Conservation (phyloP, 1,140 invertebrate species). For the Trigoniulus corallinus region DNA sequence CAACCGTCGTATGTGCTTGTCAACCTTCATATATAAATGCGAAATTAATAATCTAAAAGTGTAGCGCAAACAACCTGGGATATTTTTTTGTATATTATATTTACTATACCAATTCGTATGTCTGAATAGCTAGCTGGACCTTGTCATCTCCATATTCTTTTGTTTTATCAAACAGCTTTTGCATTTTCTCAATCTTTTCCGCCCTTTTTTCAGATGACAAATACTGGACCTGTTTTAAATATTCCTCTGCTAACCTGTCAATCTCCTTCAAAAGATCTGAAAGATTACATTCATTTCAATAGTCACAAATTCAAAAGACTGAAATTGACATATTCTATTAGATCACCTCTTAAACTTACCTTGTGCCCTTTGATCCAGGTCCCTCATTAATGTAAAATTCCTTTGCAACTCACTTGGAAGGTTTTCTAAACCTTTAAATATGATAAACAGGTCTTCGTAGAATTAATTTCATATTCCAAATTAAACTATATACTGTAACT, state of each 20-base stretch:
- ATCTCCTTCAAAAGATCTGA: constrained; percentile 75
- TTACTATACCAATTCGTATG: constrained; percentile 66
- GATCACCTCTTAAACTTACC: constrained; percentile 16
- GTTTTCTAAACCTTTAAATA: constrained; percentile 63
- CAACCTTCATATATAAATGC: constrained; percentile 37
- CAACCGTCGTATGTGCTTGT: constrained; percentile 88
- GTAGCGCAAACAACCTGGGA: too few relatives aligned
- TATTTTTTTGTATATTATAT: neutral
- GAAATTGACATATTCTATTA: neutral
- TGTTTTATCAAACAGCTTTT: constrained; percentile 71
- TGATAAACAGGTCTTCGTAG: constrained; percentile 4
- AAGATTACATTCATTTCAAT: neutral
- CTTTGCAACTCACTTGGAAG: constrained; percentile 83
- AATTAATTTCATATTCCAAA: neutral
- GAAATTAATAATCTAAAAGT: too few relatives aligned
- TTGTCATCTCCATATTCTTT: constrained; percentile 93
- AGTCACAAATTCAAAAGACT: neutral
- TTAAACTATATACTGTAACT: constrained; percentile 1
- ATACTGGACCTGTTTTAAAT: constrained; percentile 45
- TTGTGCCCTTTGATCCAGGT: constrained; percentile 75
- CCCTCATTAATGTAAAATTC: constrained; percentile 90
- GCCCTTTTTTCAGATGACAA: constrained; percentile 54
- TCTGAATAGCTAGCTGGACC: constrained; percentile 92
- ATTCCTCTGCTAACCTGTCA: constrained; percentile 70
- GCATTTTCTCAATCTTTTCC: constrained; percentile 66